Percentiles rank a stretch among this genome's conserved stretches.
phyloP scores from a whole-genome alignment of 2,888 invertebrate species.

The Thyatira batis region DNA sequence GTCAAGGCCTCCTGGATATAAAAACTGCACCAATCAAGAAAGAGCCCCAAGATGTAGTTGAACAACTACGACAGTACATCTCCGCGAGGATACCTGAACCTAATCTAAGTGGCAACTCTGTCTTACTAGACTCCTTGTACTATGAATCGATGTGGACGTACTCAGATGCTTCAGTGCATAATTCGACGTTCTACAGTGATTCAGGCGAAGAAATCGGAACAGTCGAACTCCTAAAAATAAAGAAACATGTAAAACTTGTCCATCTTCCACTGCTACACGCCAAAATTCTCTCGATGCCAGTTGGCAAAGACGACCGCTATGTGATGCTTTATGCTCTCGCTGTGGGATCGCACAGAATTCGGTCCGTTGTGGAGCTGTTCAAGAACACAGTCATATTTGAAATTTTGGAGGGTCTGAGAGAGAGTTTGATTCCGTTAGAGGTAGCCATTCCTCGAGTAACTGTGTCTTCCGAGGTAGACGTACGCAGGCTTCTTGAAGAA shows the following conservation, averaged over 20 bases:
- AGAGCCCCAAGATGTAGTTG: constrained; percentile 11
- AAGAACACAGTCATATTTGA: constrained; percentile 11
- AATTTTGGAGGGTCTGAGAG: constrained; percentile 9
- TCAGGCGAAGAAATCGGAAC: constrained; percentile 22
- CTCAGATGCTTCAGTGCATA: constrained; percentile 18
- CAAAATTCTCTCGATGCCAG: constrained; percentile 25
- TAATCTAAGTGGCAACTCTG: constrained; percentile 29
- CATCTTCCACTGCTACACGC: constrained; percentile 6
- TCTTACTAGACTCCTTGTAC: constrained; percentile 23
- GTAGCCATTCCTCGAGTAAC: constrained; percentile 29
- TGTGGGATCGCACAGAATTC: constrained; percentile 6
- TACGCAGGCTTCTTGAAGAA: constrained; percentile 24
- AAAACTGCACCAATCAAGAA: constrained; percentile 18
- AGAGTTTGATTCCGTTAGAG: constrained; percentile 20
- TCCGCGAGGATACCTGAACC: constrained; percentile 13
- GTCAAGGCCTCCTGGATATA: constrained; percentile 19
- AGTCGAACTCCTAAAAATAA: constrained; percentile 30
- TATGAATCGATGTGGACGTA: constrained; percentile 31
- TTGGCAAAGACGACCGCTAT: constrained; percentile 24
- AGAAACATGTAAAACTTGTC: constrained; percentile 17
- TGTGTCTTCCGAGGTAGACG: constrained; percentile 24
- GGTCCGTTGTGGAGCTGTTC: neutral
- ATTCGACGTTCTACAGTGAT: constrained; percentile 26
- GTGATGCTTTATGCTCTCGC: constrained; percentile 20
- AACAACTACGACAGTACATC: constrained; percentile 15